Conservation (phyloP, 1,140 invertebrate species). For the Brachystomella parvula region DNA sequence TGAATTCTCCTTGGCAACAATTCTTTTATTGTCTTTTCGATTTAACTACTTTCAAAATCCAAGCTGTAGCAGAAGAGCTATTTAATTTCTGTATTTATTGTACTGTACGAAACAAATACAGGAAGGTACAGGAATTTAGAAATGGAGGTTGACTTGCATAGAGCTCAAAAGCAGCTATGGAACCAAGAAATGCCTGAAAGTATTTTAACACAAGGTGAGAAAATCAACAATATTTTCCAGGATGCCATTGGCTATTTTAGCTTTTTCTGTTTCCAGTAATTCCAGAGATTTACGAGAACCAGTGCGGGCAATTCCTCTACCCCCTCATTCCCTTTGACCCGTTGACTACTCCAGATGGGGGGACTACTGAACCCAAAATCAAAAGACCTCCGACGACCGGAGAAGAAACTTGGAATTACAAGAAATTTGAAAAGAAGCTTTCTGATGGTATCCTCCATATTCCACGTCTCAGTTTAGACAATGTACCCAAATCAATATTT, state of each 20-base stretch:
- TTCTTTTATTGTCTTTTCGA: too few relatives aligned
- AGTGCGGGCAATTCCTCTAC: background rate
- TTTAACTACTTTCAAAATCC: too few relatives aligned
- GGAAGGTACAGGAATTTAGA: too few relatives aligned
- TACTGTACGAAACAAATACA: too few relatives aligned
- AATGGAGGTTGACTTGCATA: too few relatives aligned
- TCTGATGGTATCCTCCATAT: background rate
- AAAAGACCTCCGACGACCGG: background rate
- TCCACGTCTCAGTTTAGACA: background rate
- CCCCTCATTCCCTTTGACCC: background rate
- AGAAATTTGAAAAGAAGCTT: constrained; percentile 4
- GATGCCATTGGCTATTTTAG: background rate
- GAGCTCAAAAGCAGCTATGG: too few relatives aligned
- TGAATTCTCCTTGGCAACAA: too few relatives aligned
- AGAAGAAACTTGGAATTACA: constrained; percentile 2
- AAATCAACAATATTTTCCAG: too few relatives aligned
- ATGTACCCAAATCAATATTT: constrained; percentile 1
- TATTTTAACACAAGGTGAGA: too few relatives aligned
- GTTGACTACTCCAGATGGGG: background rate
- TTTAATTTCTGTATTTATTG: too few relatives aligned
- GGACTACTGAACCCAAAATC: background rate
- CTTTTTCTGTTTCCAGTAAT: background rate
- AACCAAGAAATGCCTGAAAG: too few relatives aligned
- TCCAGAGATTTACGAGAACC: background rate
- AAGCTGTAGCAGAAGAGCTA: too few relatives aligned